Evolutionary conservation across 2,888 invertebrate genomes (phyloP).

Genomic region (Callosobruchus maculatus): DNA sequence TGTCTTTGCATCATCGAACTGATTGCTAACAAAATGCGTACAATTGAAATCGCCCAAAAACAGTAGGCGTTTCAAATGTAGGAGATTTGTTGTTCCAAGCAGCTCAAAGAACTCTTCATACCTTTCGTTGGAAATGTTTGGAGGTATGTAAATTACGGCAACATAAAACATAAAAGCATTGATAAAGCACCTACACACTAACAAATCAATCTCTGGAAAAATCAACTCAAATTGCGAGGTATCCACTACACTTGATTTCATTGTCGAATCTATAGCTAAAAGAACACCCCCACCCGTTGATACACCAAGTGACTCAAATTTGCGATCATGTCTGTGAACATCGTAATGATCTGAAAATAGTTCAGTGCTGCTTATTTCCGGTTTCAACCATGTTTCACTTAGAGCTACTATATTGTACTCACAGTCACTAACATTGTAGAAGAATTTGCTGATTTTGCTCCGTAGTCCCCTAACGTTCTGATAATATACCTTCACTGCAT

Average conservation of each 20-base stretch:
- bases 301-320: neutral
- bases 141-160: neutral
- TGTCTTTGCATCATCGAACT: neutral
- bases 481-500: neutral
- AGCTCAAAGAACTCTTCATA: neutral
- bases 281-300: conserved; percentile 1
- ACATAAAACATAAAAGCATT: neutral
- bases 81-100: neutral
- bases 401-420: neutral
- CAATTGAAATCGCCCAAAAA: neutral
- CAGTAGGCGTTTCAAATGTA: neutral
- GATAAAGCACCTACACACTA: neutral
- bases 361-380: neutral
- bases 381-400: neutral
- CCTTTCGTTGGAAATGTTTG: neutral
- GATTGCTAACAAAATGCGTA: neutral
- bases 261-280: neutral
- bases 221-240: neutral
- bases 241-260: neutral
- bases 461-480: neutral
- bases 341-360: neutral
- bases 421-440: neutral
- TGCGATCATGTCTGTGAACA: neutral
- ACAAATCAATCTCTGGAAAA: neutral
- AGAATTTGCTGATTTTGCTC: neutral